Base-by-base conservation (phyloP, 35 echinoderm and acorn worm species). In the Heliocidaris tuberculata region DNA sequence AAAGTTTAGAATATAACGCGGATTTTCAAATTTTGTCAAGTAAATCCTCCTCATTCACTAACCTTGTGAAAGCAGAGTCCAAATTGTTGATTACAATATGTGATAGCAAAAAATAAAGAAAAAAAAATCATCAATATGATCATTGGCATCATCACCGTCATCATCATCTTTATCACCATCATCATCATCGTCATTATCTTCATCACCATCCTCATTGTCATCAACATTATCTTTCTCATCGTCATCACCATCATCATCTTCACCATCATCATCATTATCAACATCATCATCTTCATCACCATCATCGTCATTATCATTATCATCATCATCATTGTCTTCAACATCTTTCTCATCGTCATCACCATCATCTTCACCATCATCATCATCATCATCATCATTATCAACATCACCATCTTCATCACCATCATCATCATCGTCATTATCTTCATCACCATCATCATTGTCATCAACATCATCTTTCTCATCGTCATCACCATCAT, bases 301-400 rank as follows among this genome's bases (percentile, higher is more conserved):
- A 92, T 19, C 24, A 92, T 49, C 90, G 48, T 24, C 48, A 50
- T 49, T 16, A 48, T 49, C 90, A 50, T 49, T 32, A 92, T 9
- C 24, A 50, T 49, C 90, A 92, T 24, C 31, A 32, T 42, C 90
- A 92, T 50, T 47, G 48, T 49, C 42, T 16, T 92, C 90, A 5
- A 49, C 90, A 49, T 92, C 90, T 30, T 50, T 24, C 49, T 50
- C 90, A 92, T 19, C 90, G 21, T 92, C 48, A 92, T 92, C 90
- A 92, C 12, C 90, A 49, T 92, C 48, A 93, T 42, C n/a, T 59
- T 24, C 91, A 93, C n/a, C 48, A 93, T 93, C 91, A 59, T 31
- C 29, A 31, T 48, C 50, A 59, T 59, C 91, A 59, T 0, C 91
- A 32, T 4, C 31, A 89, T 47, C 87, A 42, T 12, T 6, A 89